These are phyloP conservation scores for Ramphastos sulfuratus DNA, from an alignment of 2,113 vertebrate species.

Conservation along the genomic window DNA sequence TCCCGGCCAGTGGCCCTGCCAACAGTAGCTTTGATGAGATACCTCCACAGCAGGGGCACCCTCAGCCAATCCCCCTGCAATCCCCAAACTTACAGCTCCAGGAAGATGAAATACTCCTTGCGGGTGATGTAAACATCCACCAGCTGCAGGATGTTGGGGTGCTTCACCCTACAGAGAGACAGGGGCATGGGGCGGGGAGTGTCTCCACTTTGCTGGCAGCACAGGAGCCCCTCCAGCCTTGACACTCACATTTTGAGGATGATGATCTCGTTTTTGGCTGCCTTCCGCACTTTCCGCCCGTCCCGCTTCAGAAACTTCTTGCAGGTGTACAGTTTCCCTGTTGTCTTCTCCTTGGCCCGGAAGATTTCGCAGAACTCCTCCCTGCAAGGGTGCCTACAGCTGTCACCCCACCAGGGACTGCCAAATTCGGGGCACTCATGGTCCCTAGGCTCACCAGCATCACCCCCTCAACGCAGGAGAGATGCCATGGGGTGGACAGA, in stretches of 20 bases:
- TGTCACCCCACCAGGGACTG: background rate
- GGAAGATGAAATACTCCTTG: conserved; percentile 97
- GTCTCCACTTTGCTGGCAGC: background rate
- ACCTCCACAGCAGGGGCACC: fast-evolving
- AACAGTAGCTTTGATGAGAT: background rate
- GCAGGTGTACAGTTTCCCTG: conserved; percentile 94
- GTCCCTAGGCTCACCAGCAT: background rate
- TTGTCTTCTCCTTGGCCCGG: conserved; percentile 94
- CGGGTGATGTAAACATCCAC: conserved; percentile 97
- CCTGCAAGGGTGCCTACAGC: conserved; percentile 66
- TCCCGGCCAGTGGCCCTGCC: conserved; percentile 94
- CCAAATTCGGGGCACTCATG: fast-evolving
- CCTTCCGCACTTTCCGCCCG: conserved; percentile 95
- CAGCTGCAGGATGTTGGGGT: conserved; percentile 94
- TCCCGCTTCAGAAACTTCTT: conserved; percentile 98
- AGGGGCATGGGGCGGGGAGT: background rate
- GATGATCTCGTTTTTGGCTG: conserved; percentile 96
- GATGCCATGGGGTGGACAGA: background rate
- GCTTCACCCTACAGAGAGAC: conserved; percentile 87
- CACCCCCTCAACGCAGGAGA: background rate
- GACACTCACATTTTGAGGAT: conserved; percentile 95
- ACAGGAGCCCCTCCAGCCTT: background rate
- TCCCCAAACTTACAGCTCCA: conserved; percentile 91
- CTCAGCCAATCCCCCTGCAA: fast-evolving
- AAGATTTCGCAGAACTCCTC: conserved; percentile 99